A percentile compares a stretch with the other conserved stretches of the same genome.
Evolutionary conservation across 2,888 invertebrate species (phyloP).

Genomic region (Latheticus oryzae): DNA sequence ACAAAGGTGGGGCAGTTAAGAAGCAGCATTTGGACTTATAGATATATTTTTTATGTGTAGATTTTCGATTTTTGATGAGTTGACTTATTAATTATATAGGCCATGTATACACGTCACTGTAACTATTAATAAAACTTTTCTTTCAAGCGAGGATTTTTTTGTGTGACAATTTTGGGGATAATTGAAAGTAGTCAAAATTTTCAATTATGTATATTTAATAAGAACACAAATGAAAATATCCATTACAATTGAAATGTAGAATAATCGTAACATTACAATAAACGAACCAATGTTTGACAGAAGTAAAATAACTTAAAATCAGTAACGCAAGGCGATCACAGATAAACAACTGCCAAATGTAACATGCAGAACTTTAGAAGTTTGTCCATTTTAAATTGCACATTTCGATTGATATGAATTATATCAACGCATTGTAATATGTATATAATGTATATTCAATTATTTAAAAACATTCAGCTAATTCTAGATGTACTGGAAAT

Average conservation of each 20-base stretch:
- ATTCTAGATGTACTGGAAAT: slow-evolving; percentile 62
- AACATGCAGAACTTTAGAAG: slow-evolving; percentile 65
- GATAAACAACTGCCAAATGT: slow-evolving; percentile 66
- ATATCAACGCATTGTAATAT: slow-evolving; percentile 66
- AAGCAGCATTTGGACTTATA: slow-evolving; percentile 15
- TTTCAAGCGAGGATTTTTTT: too few species aligned
- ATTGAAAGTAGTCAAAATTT: slow-evolving; percentile 35
- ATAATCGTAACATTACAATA: slow-evolving; percentile 38
- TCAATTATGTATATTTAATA: slow-evolving; percentile 61
- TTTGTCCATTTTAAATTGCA: slow-evolving; percentile 63
- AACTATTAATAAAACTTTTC: too few species aligned
- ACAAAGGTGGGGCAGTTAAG: slow-evolving; percentile 13
- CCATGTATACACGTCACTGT: too few species aligned
- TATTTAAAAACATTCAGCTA: slow-evolving; percentile 67
- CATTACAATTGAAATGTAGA: slow-evolving; percentile 57
- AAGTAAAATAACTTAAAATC: slow-evolving; percentile 49
- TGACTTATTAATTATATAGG: too few species aligned
- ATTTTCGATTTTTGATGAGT: not conserved
- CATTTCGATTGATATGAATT: slow-evolving; percentile 67
- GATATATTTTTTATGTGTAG: not conserved
- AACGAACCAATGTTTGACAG: slow-evolving; percentile 39
- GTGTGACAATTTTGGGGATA: too few species aligned
- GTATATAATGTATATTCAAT: slow-evolving; percentile 66
- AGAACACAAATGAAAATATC: slow-evolving; percentile 63
- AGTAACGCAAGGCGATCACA: slow-evolving; percentile 65